A percentile compares a stretch with the other conserved stretches of the same genome.
These are phyloP conservation scores for Daubentonia madagascariensis DNA, from an alignment of 2,113 vertebrate species.

Conservation along the genomic window DNA sequence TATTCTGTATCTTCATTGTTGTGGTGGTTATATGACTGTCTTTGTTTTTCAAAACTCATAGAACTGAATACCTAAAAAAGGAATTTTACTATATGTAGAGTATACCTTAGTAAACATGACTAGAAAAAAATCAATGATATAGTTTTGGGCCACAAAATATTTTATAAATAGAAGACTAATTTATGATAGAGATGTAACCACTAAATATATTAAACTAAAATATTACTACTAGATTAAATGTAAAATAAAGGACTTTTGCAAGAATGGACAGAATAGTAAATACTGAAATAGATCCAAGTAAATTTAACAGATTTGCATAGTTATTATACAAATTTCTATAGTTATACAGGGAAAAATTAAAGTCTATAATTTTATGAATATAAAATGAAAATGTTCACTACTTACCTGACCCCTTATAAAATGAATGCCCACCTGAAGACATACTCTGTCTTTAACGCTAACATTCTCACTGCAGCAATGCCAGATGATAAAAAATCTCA, in stretches of 20 bases:
- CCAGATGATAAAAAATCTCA: neutral
- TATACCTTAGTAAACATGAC: neutral
- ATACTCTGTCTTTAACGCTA: neutral
- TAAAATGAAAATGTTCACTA: neutral
- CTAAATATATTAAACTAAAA: neutral
- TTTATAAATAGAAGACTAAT: neutral
- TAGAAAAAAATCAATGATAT: neutral
- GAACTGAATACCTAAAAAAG: neutral
- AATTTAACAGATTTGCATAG: neutral
- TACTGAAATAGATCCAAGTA: neutral
- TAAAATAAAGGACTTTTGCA: neutral
- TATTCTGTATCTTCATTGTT: neutral
- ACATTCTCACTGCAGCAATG: neutral
- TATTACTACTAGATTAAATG: neutral
- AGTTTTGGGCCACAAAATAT: neutral
- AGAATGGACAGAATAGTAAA: neutral
- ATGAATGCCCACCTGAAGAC: neutral
- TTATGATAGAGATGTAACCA: neutral
- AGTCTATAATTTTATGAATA: neutral
- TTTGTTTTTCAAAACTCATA: neutral
- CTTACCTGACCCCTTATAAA: neutral
- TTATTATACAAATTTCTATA: neutral
- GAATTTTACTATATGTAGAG: neutral
- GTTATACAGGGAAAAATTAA: conserved; percentile 2
- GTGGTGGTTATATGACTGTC: neutral